Evolutionary conservation across 2,888 invertebrate genomes (phyloP), one percentile per base, ranked within the genome.

Genomic region (Sarcophaga carnaria): DNA sequence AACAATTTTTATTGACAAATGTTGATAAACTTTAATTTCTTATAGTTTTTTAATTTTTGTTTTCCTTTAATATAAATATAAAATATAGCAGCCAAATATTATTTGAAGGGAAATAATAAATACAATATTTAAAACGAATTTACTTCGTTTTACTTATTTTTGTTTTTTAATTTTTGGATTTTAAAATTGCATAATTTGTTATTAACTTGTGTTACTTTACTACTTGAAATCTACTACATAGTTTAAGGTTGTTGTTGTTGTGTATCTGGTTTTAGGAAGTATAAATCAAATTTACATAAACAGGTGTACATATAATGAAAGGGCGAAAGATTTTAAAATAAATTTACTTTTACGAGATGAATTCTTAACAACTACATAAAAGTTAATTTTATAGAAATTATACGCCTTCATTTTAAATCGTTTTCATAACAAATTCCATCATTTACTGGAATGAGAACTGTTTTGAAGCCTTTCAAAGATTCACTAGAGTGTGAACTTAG

Each of bases 71-170:
- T 60, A 54, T 54, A 67, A 72, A 72, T 78, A 83, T 62, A 67
- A 83, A 83, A 78, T 60, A 82, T 82, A 87, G 84, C 87, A 87
- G 81, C 84, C 76, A 87, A 87, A 83, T 54, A 27, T 20, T 49
- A 49, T 63, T 27, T 60, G 63, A 64, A 77, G 17, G 17, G 17
- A 84, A 77, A 71, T 70, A 0, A 72, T 77, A 75, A 27, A 80
- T 37, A 76, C 4, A 17, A 47, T 66, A 11, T 69, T 69, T 76
- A 54, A 45, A 81, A 83, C 70, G 78, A 83, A 77, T 69, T 80
- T 14, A 17, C 20, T 83, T 70, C 70, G 75, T 80, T 74, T 71
- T 2, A 12, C 54, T 37, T 6, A 6, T 37, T 37, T 37, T 37
- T 37, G 37, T 37, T 37, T 37, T 37, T 37, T 37, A 37, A 37